phyloP scores from a whole-genome alignment of 1,140 invertebrate genomes.

The Drosophila hydei region DNA sequence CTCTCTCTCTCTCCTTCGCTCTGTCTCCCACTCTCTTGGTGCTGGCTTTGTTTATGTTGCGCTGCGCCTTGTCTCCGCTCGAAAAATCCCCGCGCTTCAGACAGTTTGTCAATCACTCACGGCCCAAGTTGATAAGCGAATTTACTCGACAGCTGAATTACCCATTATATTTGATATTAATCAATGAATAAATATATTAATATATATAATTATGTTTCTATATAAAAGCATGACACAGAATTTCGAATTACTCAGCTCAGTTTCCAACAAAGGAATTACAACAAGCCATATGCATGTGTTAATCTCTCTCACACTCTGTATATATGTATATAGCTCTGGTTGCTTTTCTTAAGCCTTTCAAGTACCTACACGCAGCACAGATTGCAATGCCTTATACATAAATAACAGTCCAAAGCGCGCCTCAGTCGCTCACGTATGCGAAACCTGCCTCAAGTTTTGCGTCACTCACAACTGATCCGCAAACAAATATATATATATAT shows the following conservation, averaged over 20 bases:
- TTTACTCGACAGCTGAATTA: background rate
- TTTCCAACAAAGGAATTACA: background rate
- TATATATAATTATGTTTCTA: background rate
- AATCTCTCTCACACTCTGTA: background rate
- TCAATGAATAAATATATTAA: background rate
- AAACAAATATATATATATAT: background rate
- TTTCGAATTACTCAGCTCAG: background rate
- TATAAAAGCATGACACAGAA: background rate
- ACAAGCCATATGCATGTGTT: background rate
- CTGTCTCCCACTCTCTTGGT: background rate
- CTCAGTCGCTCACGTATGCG: constrained; percentile 17
- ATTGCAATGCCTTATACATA: constrained; percentile 1
- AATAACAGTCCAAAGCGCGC: background rate
- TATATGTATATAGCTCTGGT: background rate
- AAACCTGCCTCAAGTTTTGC: constrained; percentile 49
- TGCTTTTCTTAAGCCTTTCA: background rate
- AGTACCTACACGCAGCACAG: constrained; percentile 1
- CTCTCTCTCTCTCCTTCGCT: background rate
- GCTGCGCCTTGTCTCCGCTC: background rate
- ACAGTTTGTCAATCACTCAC: constrained; percentile 55
- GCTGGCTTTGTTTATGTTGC: constrained; percentile 55
- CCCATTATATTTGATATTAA: background rate
- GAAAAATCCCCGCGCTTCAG: constrained; percentile 36
- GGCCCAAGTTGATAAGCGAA: constrained; percentile 17
- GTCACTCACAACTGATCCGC: constrained; percentile 17